Evolutionary conservation across 1,140 invertebrate genomes (phyloP), one percentile per base, ranked within the genome.

Genomic region (Bombus difficillimus): DNA sequence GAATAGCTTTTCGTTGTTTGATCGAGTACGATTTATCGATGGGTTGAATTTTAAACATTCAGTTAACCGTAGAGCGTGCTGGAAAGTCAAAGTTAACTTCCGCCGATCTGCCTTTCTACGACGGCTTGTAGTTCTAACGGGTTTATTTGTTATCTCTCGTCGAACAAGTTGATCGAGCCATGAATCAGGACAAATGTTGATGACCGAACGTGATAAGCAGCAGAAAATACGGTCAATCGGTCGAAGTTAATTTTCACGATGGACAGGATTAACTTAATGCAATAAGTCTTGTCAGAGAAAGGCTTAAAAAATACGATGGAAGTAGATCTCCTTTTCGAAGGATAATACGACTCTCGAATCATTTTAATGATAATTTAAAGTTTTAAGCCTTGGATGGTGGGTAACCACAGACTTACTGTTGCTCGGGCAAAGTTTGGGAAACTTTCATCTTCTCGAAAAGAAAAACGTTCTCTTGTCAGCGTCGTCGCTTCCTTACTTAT

Each of bases 181-280:
- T 83, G 62, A 69, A 84, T 78, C 53, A 59, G 69, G 69, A 71
- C 74, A 57, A 83, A 78, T 43, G n/a, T 71, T 78, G 74, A 79
- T 71, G n/a, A 62, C 59, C 64, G 53, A 78, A 1, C 37, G 25
- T 32, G 64, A 25, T 22, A 18, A 28, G 18, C 5, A 1, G 13
- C 8, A 1, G 37, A 32, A 66, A 78, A 79, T 32, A 62, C 59
- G 59, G 12, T 62, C 59, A 3, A 62, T 62, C 59, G 9, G 25
- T n/a, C 28, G 59, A n/a, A 53, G 18, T 53, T 53, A 53, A 53
- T 77, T 53, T 15, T 34, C 9, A 34, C 13, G 34, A 25, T 59
- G 66, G 64, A 59, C 37, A n/a, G 39, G 1, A 9, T 32, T 22
- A 3, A 15, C 41, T 78, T 15, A 47, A 71, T n/a, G 37, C 39